Evolutionary conservation across 2,888 invertebrate species (phyloP), one percentile per base, ranked within the genome.

Genomic region (Dascillus cervinus): DNA sequence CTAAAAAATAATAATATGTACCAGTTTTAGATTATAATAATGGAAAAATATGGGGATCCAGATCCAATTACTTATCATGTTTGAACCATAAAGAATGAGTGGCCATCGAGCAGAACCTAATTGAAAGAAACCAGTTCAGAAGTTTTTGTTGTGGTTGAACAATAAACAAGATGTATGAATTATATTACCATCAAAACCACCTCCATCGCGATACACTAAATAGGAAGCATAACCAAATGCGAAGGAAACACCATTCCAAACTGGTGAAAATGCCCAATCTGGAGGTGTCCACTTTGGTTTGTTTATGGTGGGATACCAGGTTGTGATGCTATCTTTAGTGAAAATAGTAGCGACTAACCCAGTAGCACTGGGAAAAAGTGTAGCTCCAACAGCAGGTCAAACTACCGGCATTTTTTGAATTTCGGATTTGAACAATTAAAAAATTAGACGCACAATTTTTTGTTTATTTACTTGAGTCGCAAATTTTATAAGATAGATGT

Each of bases 31-130:
- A 46, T 76, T 73, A 42, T 77, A 79, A 13, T 70, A 64, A 22
- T 79, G 79, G 60, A 90, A 90, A 66, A 90, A 90, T 13, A 90
- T 73, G 2, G 87, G 88, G 1, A 82, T 76, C 89, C 89, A 91
- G 0, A 78, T 72, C 84, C 85, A 89, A 58, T 90, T 91, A 0
- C 90, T 62, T 0, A 78, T 72, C 29, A 91, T 62, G 53, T 88
- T 88, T 1, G 76, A 62, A 1, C 79, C 83, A 57, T 84, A 91
- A 5, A 84, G 62, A 0, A 77, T 65, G 28, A 91, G 59, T 0
- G 89, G 85, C 6, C 82, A 26, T 31, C 69, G 65, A 1, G 82
- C 77, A 25, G 66, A 56, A 3, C 76, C 74, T 72, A 56, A 8
- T 17, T 17, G n/a, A n/a, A n/a, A n/a, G n/a, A n/a, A n/a, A n/a